Conservation (phyloP, 1,140 invertebrate genomes). For the Lycorma delicatula region DNA sequence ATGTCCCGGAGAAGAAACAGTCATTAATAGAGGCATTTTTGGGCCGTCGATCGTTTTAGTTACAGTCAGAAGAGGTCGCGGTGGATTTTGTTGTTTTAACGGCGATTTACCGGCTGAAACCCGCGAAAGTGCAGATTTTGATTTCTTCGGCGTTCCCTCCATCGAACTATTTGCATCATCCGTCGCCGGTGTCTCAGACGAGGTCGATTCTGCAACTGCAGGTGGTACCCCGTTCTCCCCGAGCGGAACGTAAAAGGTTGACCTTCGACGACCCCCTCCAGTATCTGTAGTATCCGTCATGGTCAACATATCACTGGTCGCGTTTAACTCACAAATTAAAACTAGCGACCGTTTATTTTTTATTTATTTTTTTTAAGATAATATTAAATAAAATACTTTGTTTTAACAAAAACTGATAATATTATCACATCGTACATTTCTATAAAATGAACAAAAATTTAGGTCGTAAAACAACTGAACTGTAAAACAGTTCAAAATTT, state of each 20-base stretch:
- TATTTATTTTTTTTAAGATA: no score
- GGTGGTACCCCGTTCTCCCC: conserved; percentile 30
- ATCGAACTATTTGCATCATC: background rate
- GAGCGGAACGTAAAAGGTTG: conserved; percentile 44
- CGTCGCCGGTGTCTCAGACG: conserved; percentile 26
- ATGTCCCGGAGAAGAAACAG: conserved; percentile 2
- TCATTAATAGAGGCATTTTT: conserved; percentile 12
- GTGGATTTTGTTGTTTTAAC: background rate
- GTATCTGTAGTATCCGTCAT: conserved; percentile 4
- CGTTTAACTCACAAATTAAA: no score
- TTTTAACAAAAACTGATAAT: no score
- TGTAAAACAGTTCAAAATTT: no score
- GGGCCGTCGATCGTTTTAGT: conserved; percentile 20
- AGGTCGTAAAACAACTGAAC: no score
- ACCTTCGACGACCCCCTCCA: conserved; percentile 34
- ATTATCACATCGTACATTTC: no score
- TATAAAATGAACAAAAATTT: no score
- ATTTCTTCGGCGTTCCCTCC: conserved; percentile 26
- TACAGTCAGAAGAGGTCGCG: conserved; percentile 10
- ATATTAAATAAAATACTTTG: no score
- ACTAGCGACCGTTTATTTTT: no score
- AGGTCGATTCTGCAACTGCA: conserved; percentile 26
- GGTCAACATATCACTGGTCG: no score
- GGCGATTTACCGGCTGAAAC: conserved; percentile 9
- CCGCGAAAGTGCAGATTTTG: background rate